Base-by-base conservation (phyloP, 1,140 invertebrate species). In the Cherax destructor region DNA sequence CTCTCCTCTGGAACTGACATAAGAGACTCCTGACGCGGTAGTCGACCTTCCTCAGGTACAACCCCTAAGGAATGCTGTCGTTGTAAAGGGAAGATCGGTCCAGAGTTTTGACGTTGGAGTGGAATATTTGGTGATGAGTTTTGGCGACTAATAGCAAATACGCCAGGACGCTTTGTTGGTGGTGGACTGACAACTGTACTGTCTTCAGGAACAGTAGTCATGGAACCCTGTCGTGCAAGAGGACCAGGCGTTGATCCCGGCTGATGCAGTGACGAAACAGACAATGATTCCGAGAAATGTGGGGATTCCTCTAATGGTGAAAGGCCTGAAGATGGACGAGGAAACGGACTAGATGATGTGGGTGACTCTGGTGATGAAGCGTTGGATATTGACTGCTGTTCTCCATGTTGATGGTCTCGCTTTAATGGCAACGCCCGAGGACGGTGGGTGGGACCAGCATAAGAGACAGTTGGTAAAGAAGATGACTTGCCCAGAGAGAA, bases 111-210 rank as follows among this genome's bases (percentile, higher is more conserved):
- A 24, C 91, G 74, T 56, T 93, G 92, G n/a, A 92, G 76, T 5
- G 92, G 87, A 77, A 93, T 93, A 76, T 93, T 92, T 18, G 92
- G 92, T 0, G 92, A 92, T 5, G 92, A 93, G 52, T 85, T 88
- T 56, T 93, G 92, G n/a, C 92, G 87, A 77, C 89, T 92, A 72
- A 93, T 92, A 61, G 92, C 92, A 83, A 90, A 93, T 30, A 83
- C 79, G 41, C 90, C 88, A n/a, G 30, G 47, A 18, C 87, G 78
- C 49, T 88, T 88, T 56, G 74, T 69, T 13, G 61, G 81, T 16
- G 83, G 74, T 49, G 89, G 83, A 24, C 47, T 56, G 24, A 47
- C 76, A 1, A 89, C 77, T 59, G 50, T 80, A 9, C 86, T 79
- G 69, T 93, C 91, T 56, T 93, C 91, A 0, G 89, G 87, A 30